Evolutionary conservation across 2,113 vertebrate genomes (phyloP).

Genomic region (Callithrix jacchus): DNA sequence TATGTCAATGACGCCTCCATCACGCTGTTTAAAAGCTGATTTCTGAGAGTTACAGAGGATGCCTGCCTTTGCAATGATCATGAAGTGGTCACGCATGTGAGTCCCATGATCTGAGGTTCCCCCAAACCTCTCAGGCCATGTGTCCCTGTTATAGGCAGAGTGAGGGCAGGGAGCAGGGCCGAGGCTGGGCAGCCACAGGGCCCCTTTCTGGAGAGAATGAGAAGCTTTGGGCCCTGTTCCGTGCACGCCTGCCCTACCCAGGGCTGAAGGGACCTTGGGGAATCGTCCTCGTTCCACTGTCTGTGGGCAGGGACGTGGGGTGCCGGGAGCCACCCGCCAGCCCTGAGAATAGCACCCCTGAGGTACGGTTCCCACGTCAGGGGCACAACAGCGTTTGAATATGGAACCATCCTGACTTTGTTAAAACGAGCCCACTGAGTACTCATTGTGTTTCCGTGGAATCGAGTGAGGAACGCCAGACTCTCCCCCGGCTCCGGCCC

Average conservation of each 20-base stretch:
- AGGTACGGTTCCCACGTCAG: fast-evolving
- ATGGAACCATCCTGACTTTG: fast-evolving
- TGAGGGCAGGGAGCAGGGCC: background rate
- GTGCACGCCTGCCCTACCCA: background rate
- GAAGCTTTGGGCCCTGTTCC: background rate
- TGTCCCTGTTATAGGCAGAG: background rate
- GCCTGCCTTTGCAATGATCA: fast-evolving
- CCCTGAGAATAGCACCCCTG: background rate
- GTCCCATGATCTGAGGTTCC: background rate
- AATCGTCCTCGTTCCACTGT: fast-evolving
- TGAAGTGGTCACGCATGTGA: too few species aligned
- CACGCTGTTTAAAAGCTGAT: too few species aligned
- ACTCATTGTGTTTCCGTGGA: background rate
- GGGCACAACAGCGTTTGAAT: fast-evolving
- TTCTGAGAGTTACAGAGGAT: background rate
- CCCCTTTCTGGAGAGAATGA: background rate
- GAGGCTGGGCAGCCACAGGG: background rate
- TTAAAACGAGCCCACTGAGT: background rate
- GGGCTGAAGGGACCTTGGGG: background rate
- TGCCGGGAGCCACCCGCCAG: background rate
- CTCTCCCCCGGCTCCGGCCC: fast-evolving
- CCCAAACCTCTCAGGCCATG: background rate
- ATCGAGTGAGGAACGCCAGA: background rate
- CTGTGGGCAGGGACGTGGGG: background rate
- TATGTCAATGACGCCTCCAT: fast-evolving